A percentile compares a stretch with the other conserved stretches of the same genome.
Evolutionary conservation across 1,140 invertebrate genomes (phyloP).

Genomic region (Bacillus rossius): DNA sequence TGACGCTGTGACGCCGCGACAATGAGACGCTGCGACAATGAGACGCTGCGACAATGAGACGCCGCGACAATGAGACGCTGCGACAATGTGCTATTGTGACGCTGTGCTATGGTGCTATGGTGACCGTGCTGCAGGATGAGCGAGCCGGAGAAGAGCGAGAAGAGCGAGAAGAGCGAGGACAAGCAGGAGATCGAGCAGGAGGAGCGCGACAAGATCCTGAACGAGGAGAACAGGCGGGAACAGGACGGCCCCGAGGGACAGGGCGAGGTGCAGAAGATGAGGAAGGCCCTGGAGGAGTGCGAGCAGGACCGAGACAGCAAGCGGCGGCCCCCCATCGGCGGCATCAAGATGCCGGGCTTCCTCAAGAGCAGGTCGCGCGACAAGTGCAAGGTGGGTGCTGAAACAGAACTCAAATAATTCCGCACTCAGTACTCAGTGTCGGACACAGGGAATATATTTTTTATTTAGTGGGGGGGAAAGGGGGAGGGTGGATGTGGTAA

Average conservation of each 20-base stretch:
- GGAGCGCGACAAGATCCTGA: constrained; percentile 64
- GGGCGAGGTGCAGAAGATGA: constrained; percentile 47
- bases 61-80: too few relatives aligned
- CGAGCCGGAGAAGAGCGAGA: not conserved
- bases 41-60: too few relatives aligned
- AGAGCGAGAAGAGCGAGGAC: constrained; percentile 51
- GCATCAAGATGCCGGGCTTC: constrained; percentile 75
- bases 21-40: too few relatives aligned
- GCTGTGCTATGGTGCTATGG: too few relatives aligned
- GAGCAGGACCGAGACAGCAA: constrained; percentile 64
- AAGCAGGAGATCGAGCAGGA: constrained; percentile 65
- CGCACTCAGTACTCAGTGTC: too few relatives aligned
- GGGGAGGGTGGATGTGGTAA: too few relatives aligned
- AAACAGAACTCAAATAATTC: too few relatives aligned
- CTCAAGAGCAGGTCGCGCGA: constrained; percentile 56
- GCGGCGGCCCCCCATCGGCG: constrained; percentile 70
- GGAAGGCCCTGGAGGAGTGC: constrained; percentile 49
- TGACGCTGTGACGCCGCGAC: too few relatives aligned
- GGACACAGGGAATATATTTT: too few relatives aligned
- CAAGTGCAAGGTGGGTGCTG: constrained; percentile 40
- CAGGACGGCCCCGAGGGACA: constrained; percentile 46
- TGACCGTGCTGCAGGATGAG: constrained; percentile 3
- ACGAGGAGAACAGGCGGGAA: constrained; percentile 48
- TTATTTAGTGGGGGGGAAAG: too few relatives aligned
- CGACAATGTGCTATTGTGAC: too few relatives aligned